Evolutionary conservation across 2,888 invertebrate genomes (phyloP).

Genomic region (Hypolimnas misippus): DNA sequence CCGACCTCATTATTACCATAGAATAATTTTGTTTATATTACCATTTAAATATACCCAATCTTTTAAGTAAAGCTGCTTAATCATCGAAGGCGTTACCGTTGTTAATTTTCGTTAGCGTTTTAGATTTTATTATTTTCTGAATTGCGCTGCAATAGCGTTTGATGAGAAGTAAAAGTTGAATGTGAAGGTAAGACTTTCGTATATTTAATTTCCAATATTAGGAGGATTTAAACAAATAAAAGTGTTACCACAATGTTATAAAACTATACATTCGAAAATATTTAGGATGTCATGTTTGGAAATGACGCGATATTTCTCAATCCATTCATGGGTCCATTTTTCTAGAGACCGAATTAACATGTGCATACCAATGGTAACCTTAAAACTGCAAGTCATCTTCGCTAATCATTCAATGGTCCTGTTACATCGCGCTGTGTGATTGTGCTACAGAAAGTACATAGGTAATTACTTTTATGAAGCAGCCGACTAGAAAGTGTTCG

Average conservation of each 20-base stretch:
- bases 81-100: not conserved
- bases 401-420: conserved; percentile 63
- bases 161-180: not conserved
- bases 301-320: conserved; percentile 6
- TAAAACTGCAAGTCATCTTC: conserved; percentile 71
- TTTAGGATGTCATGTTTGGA: not conserved
- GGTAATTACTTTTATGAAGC: conserved; percentile 40
- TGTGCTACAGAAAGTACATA: conserved; percentile 41
- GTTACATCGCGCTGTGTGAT: conserved; percentile 58
- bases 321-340: conserved; percentile 9
- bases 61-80: not conserved
- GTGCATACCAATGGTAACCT: conserved; percentile 51
- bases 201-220: no score
- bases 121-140: not conserved
- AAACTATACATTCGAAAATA: no score
- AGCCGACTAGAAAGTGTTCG: conserved; percentile 23
- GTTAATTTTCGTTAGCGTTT: not conserved
- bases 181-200: no score
- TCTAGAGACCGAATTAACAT: conserved; percentile 47
- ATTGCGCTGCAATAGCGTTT: no score
- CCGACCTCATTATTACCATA: conserved; percentile 59
- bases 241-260: no score
- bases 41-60: conserved; percentile 40
- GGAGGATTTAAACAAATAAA: no score
- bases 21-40: conserved; percentile 68